phyloP scores from a whole-genome alignment of 2,888 invertebrate genomes.

The Ennomos fuscantarius region DNA sequence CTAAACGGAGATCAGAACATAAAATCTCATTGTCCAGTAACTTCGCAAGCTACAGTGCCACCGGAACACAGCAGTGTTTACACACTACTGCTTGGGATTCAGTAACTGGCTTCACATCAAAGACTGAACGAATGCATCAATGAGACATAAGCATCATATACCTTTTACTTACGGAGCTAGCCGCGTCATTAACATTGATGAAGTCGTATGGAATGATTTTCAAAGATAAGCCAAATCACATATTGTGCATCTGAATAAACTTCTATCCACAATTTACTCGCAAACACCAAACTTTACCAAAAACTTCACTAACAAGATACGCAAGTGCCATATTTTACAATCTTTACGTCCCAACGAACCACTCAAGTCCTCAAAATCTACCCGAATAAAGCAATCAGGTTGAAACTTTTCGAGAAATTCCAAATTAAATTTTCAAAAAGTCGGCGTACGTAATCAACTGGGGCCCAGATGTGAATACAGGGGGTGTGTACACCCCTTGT shows the following conservation, averaged over 20 bases:
- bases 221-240: constrained; percentile 8
- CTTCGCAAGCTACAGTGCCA: too few species aligned
- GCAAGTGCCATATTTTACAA: constrained; percentile 28
- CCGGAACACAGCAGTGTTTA: too few species aligned
- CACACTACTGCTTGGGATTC: too few species aligned
- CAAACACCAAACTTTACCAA: constrained; percentile 14
- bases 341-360: constrained; percentile 23
- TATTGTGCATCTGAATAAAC: constrained; percentile 7
- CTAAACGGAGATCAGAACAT: too few species aligned
- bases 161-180: too few species aligned
- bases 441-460: constrained; percentile 56
- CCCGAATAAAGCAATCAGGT: constrained; percentile 49
- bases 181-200: too few species aligned
- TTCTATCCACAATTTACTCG: constrained; percentile 13
- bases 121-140: too few species aligned
- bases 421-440: constrained; percentile 62
- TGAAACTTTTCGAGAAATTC: constrained; percentile 50
- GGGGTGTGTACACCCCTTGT: constrained; percentile 26
- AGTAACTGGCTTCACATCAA: too few species aligned
- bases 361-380: constrained; percentile 35
- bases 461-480: constrained; percentile 49
- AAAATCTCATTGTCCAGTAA: too few species aligned
- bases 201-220: too few species aligned
- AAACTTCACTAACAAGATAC: constrained; percentile 29
- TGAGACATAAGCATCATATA: too few species aligned